Conservation (phyloP, 1,140 invertebrate genomes). For the Eriosoma lanigerum region DNA sequence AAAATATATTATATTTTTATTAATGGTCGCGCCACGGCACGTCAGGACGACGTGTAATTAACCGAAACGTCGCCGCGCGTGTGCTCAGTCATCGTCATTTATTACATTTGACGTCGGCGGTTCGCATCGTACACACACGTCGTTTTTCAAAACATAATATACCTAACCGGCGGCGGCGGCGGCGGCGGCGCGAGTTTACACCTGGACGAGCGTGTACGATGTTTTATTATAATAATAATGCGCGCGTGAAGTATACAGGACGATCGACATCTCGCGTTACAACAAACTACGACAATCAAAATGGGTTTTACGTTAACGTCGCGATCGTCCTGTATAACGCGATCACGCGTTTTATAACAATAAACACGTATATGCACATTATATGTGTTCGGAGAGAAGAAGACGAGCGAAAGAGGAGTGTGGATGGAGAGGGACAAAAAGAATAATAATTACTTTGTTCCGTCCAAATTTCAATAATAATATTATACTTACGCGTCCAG, state of each 20-base stretch:
- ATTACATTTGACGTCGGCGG: constrained; percentile 7
- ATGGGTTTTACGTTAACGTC: too few relatives aligned
- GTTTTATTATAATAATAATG: too few relatives aligned
- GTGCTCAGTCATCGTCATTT: constrained; percentile 43
- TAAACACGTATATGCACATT: background rate
- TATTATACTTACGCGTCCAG: background rate
- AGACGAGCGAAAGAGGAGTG: background rate
- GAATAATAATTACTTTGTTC: constrained; percentile 18
- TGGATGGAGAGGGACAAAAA: background rate
- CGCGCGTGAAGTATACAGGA: too few relatives aligned
- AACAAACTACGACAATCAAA: too few relatives aligned
- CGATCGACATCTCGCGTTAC: too few relatives aligned
- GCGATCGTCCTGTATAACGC: too few relatives aligned
- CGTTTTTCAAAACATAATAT: constrained; percentile 6
- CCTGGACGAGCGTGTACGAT: constrained; percentile 2
- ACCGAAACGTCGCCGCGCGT: constrained; percentile 32
- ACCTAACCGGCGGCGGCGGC: too few relatives aligned
- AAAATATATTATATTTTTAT: constrained; percentile 13
- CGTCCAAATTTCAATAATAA: background rate
- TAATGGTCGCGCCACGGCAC: constrained; percentile 12
- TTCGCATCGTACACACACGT: constrained; percentile 3
- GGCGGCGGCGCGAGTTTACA: constrained; percentile 19
- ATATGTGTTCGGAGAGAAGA: background rate
- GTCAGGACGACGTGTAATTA: constrained; percentile 34
- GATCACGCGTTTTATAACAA: background rate